Base-by-base conservation (phyloP, 1,140 invertebrate genomes). In the Solenopsis invicta region DNA sequence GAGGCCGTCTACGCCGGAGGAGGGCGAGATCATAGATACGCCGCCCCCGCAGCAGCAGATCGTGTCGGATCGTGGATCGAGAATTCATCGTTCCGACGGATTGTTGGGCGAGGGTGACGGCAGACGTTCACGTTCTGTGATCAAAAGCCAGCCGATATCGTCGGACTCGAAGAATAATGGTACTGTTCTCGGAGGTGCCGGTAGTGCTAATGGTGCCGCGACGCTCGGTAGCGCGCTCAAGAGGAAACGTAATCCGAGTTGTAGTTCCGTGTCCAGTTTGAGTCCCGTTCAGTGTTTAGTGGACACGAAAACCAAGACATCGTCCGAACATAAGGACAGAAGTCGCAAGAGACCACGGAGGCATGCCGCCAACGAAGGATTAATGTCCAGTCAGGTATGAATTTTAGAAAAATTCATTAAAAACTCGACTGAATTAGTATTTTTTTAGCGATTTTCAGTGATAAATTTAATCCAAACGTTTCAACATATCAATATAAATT, bases 191-290 rank as follows among this genome's bases (percentile, higher is more conserved):
- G 82, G 78, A 64, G 78, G 86, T 89, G 77, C 66, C 59, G 78
- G 86, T 71, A 76, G 69, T 59, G 59, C 54, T 86, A 76, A 48
- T 69, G 67, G 52, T 50, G 45, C 76, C 87, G 75, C 78, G 84
- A 41, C 59, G 69, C 78, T 86, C 74, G 71, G 48, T 24, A 91
- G 59, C 75, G 88, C 66, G 48, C 77, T 88, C 61, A 96, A 96
- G 89, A 93, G 96, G 76, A 96, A 96, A 95, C 93, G 96, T 89
- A 95, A 94, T 85, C 93, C 94, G 59, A 96, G 96, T 90, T 94
- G 94, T 85, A 96, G 95, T 92, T 96, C 96, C 0, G 94, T 95
- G 37, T 95, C 95, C 16, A 95, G 94, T 90, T 91, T 94, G 10
- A 91, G 92, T 88, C 93, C 92, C 48, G 92, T 94, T 41, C 77